phyloP scores from a whole-genome alignment of 2,888 invertebrate species.

The Campoplex capitator region DNA sequence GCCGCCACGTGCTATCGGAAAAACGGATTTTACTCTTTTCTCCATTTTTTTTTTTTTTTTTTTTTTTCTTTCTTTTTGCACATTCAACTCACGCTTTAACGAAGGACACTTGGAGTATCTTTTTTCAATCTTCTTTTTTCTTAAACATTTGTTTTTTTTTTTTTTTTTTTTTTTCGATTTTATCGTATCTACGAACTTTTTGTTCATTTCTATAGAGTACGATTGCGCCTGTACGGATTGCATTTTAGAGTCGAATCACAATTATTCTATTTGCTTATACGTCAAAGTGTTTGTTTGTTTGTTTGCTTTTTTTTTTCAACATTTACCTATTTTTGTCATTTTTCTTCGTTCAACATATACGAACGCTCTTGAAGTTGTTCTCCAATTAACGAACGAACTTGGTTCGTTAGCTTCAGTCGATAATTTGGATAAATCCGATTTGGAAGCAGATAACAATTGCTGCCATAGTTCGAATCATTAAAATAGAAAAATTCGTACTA shows the following conservation, averaged over 20 bases:
- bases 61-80: slow-evolving; percentile 11
- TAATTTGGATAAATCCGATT: not conserved
- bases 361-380: not conserved
- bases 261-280: slow-evolving; percentile 32
- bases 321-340: not conserved
- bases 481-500: not conserved
- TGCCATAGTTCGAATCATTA: not conserved
- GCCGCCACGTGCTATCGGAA: slow-evolving; percentile 26
- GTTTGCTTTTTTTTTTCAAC: not conserved
- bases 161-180: slow-evolving; percentile 35
- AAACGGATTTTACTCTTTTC: slow-evolving; percentile 13
- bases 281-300: not conserved
- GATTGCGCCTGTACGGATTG: slow-evolving; percentile 47
- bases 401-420: too few relatives aligned
- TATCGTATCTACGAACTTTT: slow-evolving; percentile 33
- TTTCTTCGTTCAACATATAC: not conserved
- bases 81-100: slow-evolving; percentile 22
- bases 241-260: slow-evolving; percentile 59
- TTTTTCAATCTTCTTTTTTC: not conserved
- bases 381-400: not conserved
- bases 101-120: slow-evolving; percentile 50
- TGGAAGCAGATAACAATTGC: not conserved
- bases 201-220: slow-evolving; percentile 32
- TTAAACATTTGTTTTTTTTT: not conserved
- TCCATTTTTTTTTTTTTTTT: slow-evolving; percentile 6